Evolutionary conservation across 2,888 invertebrate genomes (phyloP).

Genomic region (Drosophila gaucha): DNA sequence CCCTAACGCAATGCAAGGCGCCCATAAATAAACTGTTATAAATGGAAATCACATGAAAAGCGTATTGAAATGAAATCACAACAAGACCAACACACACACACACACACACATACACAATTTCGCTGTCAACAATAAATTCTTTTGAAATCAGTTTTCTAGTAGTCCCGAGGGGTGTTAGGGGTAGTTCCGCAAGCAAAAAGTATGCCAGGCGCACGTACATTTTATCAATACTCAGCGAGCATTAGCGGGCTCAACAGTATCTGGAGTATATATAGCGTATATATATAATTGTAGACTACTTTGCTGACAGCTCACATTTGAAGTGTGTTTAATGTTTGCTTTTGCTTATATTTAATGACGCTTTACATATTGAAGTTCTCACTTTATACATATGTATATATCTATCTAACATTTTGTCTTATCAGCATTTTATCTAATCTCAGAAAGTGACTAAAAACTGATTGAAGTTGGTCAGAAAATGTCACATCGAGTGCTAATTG

Average conservation of each 20-base stretch:
- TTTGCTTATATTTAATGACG: neutral
- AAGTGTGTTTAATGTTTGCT: neutral
- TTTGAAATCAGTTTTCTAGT: constrained; percentile 44
- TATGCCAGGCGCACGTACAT: constrained; percentile 52
- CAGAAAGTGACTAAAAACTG: constrained; percentile 3
- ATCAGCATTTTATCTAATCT: constrained; percentile 30
- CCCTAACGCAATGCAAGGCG: constrained; percentile 23
- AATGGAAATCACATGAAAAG: constrained; percentile 41
- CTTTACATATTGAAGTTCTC: neutral
- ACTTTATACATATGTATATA: neutral
- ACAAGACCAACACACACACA: constrained; percentile 11
- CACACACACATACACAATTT: constrained; percentile 11
- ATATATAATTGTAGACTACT: neutral
- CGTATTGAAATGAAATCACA: constrained; percentile 30
- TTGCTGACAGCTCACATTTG: constrained; percentile 22
- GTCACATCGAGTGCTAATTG: constrained; percentile 42
- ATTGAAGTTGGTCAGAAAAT: constrained; percentile 15
- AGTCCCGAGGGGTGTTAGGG: neutral
- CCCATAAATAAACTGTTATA: constrained; percentile 61
- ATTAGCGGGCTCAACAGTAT: constrained; percentile 35
- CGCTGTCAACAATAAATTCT: constrained; percentile 62
- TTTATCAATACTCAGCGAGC: constrained; percentile 56
- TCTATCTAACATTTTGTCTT: neutral
- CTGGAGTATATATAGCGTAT: neutral
- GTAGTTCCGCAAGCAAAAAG: constrained; percentile 7